These are phyloP conservation scores for Myotis brandtii DNA, from an alignment of 2,113 vertebrate species.

Conservation along the genomic window DNA sequence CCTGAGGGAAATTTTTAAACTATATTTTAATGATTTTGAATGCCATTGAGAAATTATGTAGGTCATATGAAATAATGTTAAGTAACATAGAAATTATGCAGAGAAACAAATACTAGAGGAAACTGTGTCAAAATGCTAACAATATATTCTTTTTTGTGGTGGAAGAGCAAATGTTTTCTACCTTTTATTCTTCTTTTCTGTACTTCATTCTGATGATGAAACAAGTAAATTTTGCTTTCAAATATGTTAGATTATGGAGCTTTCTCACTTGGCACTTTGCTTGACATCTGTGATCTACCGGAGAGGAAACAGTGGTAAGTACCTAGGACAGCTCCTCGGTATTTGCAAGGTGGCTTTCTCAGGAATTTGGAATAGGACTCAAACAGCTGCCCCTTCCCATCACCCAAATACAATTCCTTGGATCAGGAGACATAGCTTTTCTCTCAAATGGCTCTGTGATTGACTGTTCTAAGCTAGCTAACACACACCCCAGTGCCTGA, in stretches of 20 bases:
- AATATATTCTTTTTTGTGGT: not conserved
- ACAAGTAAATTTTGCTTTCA: not conserved
- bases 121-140: not conserved
- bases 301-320: not conserved
- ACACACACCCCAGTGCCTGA: not conserved
- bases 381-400: not conserved
- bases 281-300: not conserved
- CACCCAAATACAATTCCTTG: not conserved
- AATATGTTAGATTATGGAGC: not conserved
- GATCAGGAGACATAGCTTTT: not conserved
- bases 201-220: not conserved
- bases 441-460: not conserved
- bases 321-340: not conserved
- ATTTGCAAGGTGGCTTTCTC: not conserved
- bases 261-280: not conserved
- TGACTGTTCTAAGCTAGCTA: not conserved
- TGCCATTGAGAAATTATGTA: not conserved
- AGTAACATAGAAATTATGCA: not conserved
- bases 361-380: not conserved
- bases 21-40: not conserved
- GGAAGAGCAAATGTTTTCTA: not conserved
- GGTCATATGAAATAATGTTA: not conserved
- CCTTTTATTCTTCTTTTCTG: not conserved
- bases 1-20: not conserved
- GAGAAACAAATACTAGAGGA: not conserved